These are phyloP conservation scores for Nipponia nippon DNA, from an alignment of 2,113 vertebrate genomes.

Conservation along the genomic window DNA sequence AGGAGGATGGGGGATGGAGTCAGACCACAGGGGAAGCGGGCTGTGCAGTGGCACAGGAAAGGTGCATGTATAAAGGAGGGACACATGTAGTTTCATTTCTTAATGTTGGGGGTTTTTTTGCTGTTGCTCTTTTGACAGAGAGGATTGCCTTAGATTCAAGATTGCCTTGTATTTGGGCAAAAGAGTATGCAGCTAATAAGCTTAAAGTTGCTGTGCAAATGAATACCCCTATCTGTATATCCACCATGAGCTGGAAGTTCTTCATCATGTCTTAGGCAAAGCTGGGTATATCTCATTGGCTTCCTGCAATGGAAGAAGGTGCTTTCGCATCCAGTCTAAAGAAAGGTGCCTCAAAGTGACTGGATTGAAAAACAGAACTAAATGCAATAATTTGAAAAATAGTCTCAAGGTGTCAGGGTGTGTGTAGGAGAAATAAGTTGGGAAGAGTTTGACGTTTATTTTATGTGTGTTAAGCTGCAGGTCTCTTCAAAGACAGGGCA, in stretches of 20 bases:
- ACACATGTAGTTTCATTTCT: not conserved
- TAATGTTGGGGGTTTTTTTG: not conserved
- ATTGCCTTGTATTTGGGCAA: not conserved
- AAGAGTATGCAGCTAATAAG: not conserved
- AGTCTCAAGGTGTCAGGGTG: fast-evolving
- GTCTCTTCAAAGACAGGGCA: not conserved
- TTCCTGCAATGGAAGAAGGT: not conserved
- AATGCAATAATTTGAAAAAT: not conserved
- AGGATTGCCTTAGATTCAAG: not conserved
- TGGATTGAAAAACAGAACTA: not conserved
- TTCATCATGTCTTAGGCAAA: not conserved
- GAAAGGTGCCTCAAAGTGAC: not conserved
- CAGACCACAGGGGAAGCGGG: not conserved
- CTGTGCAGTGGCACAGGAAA: not conserved
- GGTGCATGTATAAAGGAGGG: not conserved
- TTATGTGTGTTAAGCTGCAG: not conserved
- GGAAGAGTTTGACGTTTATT: not conserved
- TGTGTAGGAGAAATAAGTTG: not conserved
- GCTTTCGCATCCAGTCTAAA: not conserved
- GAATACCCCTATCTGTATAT: not conserved
- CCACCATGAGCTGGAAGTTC: not conserved
- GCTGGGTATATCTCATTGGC: not conserved
- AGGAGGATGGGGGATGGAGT: not conserved
- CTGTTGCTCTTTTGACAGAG: not conserved
- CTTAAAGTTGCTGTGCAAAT: not conserved